A percentile compares a stretch with the other conserved stretches of the same genome.
These are phyloP conservation scores for Thaumatotibia leucotreta DNA, from an alignment of 1,140 invertebrate species.

Conservation along the genomic window DNA sequence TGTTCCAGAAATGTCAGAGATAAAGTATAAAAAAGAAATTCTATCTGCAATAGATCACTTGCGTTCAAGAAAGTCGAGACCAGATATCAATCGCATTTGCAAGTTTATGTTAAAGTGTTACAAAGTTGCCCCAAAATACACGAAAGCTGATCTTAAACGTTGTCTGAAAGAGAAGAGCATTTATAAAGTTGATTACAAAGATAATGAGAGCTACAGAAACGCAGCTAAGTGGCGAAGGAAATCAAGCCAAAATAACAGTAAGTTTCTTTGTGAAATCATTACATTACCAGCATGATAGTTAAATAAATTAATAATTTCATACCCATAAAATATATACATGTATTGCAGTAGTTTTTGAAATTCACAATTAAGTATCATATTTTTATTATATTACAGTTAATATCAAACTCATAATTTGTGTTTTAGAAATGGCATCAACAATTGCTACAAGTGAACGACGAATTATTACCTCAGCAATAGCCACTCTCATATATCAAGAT, in stretches of 20 bases:
- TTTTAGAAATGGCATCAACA: slow-evolving; percentile 59
- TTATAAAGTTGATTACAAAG: slow-evolving; percentile 91
- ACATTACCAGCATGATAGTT: too few relatives aligned
- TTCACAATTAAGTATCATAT: too few relatives aligned
- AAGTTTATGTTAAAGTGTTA: slow-evolving; percentile 86
- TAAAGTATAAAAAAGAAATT: slow-evolving; percentile 84
- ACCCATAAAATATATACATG: too few relatives aligned
- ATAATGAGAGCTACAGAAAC: slow-evolving; percentile 89
- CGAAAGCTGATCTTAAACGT: slow-evolving; percentile 84
- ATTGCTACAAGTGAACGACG: slow-evolving; percentile 58
- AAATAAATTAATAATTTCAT: too few relatives aligned
- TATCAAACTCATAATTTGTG: not conserved
- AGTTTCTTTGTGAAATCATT: too few relatives aligned
- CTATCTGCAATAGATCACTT: slow-evolving; percentile 91
- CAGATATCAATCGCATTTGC: slow-evolving; percentile 88
- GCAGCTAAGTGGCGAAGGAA: slow-evolving; percentile 83
- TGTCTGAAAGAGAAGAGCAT: slow-evolving; percentile 87
- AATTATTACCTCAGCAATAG: slow-evolving; percentile 81
- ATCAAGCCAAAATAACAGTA: slow-evolving; percentile 55
- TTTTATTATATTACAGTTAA: too few relatives aligned
- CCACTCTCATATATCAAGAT: slow-evolving; percentile 82
- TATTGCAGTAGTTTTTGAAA: too few relatives aligned
- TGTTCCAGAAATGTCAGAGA: slow-evolving; percentile 73
- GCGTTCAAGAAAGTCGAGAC: slow-evolving; percentile 87
- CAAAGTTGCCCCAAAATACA: slow-evolving; percentile 83